phyloP scores from a whole-genome alignment of 2,797 vertebrate genomes.

The Cuculus canorus region DNA sequence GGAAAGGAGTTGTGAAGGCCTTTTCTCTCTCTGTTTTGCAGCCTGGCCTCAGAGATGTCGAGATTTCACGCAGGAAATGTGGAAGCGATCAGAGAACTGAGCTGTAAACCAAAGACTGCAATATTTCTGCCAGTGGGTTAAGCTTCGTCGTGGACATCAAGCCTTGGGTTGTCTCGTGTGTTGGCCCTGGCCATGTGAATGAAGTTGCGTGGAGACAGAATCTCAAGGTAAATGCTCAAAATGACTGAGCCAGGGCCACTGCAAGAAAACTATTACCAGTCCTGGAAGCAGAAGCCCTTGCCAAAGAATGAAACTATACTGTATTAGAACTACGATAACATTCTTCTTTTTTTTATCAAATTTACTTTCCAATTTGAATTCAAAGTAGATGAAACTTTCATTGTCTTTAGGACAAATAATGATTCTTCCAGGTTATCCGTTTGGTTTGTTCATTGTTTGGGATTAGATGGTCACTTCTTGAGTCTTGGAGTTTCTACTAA shows the following conservation, averaged over 20 bases:
- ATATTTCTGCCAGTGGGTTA: not conserved
- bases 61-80: fast-evolving
- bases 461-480: not conserved
- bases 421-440: not conserved
- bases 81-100: not conserved
- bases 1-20: not conserved
- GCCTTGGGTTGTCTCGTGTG: not conserved
- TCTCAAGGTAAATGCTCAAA: not conserved
- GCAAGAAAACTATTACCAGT: no score
- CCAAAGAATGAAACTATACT: not conserved
- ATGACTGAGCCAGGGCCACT: not conserved
- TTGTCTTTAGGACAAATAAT: not conserved
- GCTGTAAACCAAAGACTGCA: not conserved
- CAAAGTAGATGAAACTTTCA: not conserved
- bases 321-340: not conserved
- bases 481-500: not conserved
- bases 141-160: not conserved
- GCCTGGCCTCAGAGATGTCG: fast-evolving
- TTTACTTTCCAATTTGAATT: not conserved
- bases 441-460: not conserved
- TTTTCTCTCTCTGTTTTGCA: no score
- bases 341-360: not conserved
- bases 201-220: not conserved
- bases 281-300: not conserved
- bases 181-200: not conserved